A percentile compares a stretch with the other conserved stretches of the same genome.
phyloP scores from a whole-genome alignment of 2,888 invertebrate species.

The Amblyteles armatorius region DNA sequence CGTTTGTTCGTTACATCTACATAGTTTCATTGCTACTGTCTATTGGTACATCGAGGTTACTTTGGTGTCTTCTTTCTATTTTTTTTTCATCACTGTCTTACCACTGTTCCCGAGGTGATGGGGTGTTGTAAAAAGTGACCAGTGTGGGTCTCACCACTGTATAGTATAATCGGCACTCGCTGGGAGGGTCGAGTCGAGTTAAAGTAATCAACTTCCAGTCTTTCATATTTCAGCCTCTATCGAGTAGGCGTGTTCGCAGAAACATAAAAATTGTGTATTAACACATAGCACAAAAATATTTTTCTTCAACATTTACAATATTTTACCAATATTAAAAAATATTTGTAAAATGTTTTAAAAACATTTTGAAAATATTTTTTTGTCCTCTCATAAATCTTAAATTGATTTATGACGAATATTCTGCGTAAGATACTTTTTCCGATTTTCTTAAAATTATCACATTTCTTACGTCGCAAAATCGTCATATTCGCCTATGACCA shows the following conservation, averaged over 20 bases:
- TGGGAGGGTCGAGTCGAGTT: background rate
- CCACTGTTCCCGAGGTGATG: slow-evolving; percentile 50
- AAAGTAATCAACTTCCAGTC: background rate
- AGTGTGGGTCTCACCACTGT: slow-evolving; percentile 13
- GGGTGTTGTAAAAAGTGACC: slow-evolving; percentile 25
- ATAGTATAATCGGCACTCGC: slow-evolving; percentile 30
- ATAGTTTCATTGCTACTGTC: slow-evolving; percentile 34
- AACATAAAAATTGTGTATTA: background rate
- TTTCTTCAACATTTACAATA: too few species aligned
- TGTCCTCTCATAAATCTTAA: too few species aligned
- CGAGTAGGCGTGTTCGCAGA: background rate
- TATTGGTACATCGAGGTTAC: slow-evolving; percentile 32
- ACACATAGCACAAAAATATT: background rate
- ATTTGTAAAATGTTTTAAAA: too few species aligned
- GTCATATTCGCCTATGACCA: too few species aligned
- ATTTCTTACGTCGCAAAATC: too few species aligned
- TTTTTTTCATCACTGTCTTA: slow-evolving; percentile 34
- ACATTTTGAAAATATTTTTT: too few species aligned
- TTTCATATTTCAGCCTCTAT: background rate
- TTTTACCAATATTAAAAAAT: too few species aligned
- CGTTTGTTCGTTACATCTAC: slow-evolving; percentile 37
- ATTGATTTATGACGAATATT: too few species aligned
- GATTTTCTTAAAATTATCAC: too few species aligned
- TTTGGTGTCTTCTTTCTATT: slow-evolving; percentile 41
- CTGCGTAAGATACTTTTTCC: too few species aligned